Evolutionary conservation across 2,888 invertebrate genomes (phyloP).

Genomic region (Tillus elongatus): DNA sequence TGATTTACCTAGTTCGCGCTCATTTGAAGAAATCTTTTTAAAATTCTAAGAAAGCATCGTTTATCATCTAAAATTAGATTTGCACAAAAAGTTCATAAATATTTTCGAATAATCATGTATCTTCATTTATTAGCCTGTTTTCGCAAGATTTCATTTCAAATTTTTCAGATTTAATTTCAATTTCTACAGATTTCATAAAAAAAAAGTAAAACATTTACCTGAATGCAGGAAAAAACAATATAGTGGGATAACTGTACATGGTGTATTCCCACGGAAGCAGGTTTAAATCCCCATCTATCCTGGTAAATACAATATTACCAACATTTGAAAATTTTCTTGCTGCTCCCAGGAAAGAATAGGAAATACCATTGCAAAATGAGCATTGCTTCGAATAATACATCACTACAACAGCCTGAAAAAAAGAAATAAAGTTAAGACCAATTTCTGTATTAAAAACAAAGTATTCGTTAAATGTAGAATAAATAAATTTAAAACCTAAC

Average conservation of each 20-base stretch:
- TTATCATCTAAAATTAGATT: no score
- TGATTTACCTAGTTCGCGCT: no score
- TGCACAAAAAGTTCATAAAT: no score
- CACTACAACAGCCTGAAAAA: constrained; percentile 60
- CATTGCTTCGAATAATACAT: constrained; percentile 73
- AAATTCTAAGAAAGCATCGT: no score
- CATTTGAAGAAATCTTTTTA: no score
- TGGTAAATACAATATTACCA: constrained; percentile 49
- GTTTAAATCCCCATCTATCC: constrained; percentile 74
- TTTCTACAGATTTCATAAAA: no score
- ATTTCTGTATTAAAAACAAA: not conserved
- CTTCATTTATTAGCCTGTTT: no score
- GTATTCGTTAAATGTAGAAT: no score
- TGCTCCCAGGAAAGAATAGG: constrained; percentile 59
- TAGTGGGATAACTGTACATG: constrained; percentile 67
- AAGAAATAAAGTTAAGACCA: constrained; percentile 13
- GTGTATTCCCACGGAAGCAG: constrained; percentile 83
- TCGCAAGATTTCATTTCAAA: no score
- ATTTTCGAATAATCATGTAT: no score
- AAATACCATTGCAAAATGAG: constrained; percentile 62
- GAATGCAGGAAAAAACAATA: constrained; percentile 68
- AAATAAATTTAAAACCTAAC: no score
- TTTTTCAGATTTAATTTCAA: no score
- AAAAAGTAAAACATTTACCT: constrained; percentile 43
- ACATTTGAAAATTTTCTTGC: constrained; percentile 52